These are phyloP conservation scores for Andrena praecox DNA, from an alignment of 2,888 invertebrate genomes.

Conservation along the genomic window DNA sequence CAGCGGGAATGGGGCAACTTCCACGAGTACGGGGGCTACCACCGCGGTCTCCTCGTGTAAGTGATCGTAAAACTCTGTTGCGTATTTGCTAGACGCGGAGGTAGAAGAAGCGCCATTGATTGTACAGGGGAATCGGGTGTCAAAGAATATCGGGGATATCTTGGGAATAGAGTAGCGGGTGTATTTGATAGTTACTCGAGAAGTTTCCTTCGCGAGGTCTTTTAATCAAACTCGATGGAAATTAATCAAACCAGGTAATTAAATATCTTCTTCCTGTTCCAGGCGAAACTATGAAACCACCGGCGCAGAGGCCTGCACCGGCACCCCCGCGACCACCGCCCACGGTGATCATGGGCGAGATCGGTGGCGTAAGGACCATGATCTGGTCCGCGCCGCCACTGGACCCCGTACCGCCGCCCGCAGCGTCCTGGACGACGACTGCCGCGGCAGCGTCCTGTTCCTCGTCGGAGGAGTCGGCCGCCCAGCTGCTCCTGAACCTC, in stretches of 20 bases:
- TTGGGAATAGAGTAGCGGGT: too few relatives aligned
- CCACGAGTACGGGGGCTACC: conserved; percentile 59
- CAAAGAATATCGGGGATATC: too few relatives aligned
- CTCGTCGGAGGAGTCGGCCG: conserved; percentile 87
- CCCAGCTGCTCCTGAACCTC: conserved; percentile 90
- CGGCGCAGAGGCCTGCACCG: conserved; percentile 81
- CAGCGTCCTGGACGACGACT: conserved; percentile 86
- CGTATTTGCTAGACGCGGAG: too few relatives aligned
- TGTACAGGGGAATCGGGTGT: too few relatives aligned
- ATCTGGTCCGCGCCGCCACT: conserved; percentile 88
- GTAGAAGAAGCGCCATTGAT: too few relatives aligned
- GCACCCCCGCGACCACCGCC: conserved; percentile 89
- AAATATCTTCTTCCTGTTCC: conserved; percentile 24
- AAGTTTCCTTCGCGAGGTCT: background rate
- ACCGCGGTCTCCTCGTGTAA: conserved; percentile 68
- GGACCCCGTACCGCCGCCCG: conserved; percentile 86
- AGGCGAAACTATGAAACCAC: conserved; percentile 84
- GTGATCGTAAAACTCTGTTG: conserved; percentile 13
- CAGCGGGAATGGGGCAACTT: conserved; percentile 54
- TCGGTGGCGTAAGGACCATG: conserved; percentile 93
- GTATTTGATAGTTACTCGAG: too few relatives aligned
- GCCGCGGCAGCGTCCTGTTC: conserved; percentile 86
- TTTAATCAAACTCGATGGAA: background rate
- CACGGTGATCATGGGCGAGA: conserved; percentile 97
- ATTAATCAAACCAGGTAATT: background rate